phyloP scores from a whole-genome alignment of 2,797 vertebrate genomes.

The Etheostoma nigrum region DNA sequence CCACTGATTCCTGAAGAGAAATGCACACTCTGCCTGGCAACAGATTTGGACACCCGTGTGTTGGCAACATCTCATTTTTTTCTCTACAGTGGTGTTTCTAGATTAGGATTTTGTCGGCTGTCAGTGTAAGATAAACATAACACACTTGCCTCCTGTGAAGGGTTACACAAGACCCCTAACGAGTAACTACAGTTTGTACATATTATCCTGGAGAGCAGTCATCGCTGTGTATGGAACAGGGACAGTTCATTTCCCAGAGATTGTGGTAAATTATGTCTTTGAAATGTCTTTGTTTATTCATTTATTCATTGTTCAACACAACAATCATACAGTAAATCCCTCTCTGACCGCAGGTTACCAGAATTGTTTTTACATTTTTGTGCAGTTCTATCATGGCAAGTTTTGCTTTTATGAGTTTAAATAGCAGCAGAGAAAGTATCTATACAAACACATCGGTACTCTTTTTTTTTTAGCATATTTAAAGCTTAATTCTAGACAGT shows the following conservation, averaged over 20 bases:
- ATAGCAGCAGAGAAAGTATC: no score
- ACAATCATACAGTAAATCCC: no score
- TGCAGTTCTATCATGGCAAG: no score
- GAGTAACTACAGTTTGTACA: background rate
- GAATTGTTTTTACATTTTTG: no score
- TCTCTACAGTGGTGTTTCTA: constrained; percentile 10
- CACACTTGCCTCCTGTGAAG: constrained; percentile 9
- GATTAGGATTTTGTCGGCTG: constrained; percentile 10
- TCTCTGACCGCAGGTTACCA: no score
- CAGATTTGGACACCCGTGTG: constrained; percentile 6
- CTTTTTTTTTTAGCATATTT: no score
- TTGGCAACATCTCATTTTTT: constrained; percentile 13
- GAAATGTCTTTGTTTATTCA: background rate
- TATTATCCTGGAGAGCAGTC: constrained; percentile 8
- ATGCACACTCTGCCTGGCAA: constrained; percentile 1
- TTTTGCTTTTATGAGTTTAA: no score
- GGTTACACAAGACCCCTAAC: background rate
- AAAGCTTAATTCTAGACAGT: no score
- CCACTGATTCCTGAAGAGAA: background rate
- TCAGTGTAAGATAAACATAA: constrained; percentile 9
- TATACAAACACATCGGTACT: no score
- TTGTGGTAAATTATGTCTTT: background rate
- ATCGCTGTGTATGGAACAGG: background rate
- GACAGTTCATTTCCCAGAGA: background rate
- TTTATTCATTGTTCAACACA: background rate